Conservation (phyloP, 1,140 invertebrate genomes). For the Leguminivora glycinivorella region DNA sequence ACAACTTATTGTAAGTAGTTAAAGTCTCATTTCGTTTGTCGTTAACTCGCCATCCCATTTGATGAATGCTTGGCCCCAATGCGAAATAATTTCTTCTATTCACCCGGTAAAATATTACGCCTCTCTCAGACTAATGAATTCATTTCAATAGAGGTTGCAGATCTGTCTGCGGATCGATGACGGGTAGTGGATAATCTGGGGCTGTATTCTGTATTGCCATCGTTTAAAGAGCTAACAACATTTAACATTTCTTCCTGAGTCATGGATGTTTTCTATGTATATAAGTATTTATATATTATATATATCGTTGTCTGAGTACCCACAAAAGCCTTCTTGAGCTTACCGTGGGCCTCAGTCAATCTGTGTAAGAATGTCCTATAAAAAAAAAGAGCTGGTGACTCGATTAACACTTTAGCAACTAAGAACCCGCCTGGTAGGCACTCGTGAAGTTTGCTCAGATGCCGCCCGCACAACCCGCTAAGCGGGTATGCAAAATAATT, state of each 20-base stretch:
- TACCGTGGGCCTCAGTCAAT: too few relatives aligned
- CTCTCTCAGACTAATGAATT: constrained; percentile 59
- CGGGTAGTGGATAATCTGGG: constrained; percentile 35
- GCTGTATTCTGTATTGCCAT: not conserved
- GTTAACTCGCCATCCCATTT: constrained; percentile 34
- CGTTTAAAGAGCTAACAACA: not conserved
- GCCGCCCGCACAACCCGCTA: too few relatives aligned
- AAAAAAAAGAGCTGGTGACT: not conserved
- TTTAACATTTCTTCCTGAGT: too few relatives aligned
- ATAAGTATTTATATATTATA: too few relatives aligned
- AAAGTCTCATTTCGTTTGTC: constrained; percentile 32
- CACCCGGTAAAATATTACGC: constrained; percentile 58
- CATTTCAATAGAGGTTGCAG: constrained; percentile 45
- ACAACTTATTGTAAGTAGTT: constrained; percentile 32
- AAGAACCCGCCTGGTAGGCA: too few relatives aligned
- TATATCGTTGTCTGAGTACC: too few relatives aligned
- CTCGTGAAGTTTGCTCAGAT: too few relatives aligned
- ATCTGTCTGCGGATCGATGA: constrained; percentile 35
- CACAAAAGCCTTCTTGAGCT: too few relatives aligned
- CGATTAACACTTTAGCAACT: too few relatives aligned
- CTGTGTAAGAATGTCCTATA: too few relatives aligned
- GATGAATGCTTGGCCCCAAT: constrained; percentile 42
- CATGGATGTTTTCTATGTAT: too few relatives aligned
- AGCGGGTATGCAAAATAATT: too few relatives aligned
- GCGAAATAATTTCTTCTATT: constrained; percentile 59